Percentiles rank a stretch among this genome's conserved stretches.
phyloP scores from a whole-genome alignment of 2,888 invertebrate genomes.

The Lysandra coridon region DNA sequence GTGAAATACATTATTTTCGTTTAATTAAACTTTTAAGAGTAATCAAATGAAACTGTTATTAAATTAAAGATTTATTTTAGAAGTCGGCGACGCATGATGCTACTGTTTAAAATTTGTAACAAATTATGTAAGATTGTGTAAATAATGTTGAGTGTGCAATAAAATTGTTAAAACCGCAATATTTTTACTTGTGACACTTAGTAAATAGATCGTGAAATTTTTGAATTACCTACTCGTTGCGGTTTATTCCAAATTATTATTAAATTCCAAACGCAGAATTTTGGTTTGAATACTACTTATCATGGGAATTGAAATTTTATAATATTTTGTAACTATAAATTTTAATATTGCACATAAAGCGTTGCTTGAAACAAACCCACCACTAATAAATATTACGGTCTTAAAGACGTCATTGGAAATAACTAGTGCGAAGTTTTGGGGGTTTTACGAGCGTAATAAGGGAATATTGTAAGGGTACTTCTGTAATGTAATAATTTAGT shows the following conservation, averaged over 20 bases:
- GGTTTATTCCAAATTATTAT: too few relatives aligned
- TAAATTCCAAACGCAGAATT: neutral
- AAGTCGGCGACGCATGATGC: neutral
- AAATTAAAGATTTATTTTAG: neutral
- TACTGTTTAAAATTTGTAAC: neutral
- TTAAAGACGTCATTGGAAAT: neutral
- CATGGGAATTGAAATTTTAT: too few relatives aligned
- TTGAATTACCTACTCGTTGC: neutral
- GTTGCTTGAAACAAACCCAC: too few relatives aligned
- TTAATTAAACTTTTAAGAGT: too few relatives aligned
- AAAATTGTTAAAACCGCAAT: neutral
- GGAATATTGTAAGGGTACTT: slow-evolving; percentile 4
- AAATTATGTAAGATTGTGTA: neutral
- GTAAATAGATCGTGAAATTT: slow-evolving; percentile 21
- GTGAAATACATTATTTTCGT: too few relatives aligned
- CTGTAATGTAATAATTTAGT: slow-evolving; percentile 18
- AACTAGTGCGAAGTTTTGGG: neutral
- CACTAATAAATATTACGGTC: neutral
- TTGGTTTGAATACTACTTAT: neutral
- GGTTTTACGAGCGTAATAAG: slow-evolving; percentile 16
- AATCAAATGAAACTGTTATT: neutral
- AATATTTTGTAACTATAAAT: too few relatives aligned
- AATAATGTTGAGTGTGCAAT: slow-evolving; percentile 4
- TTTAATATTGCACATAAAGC: too few relatives aligned
- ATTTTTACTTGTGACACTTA: slow-evolving; percentile 19